Evolutionary conservation across 2,888 invertebrate genomes (phyloP), one percentile per base, ranked within the genome.

Genomic region (Eudasyphora cyanicolor): DNA sequence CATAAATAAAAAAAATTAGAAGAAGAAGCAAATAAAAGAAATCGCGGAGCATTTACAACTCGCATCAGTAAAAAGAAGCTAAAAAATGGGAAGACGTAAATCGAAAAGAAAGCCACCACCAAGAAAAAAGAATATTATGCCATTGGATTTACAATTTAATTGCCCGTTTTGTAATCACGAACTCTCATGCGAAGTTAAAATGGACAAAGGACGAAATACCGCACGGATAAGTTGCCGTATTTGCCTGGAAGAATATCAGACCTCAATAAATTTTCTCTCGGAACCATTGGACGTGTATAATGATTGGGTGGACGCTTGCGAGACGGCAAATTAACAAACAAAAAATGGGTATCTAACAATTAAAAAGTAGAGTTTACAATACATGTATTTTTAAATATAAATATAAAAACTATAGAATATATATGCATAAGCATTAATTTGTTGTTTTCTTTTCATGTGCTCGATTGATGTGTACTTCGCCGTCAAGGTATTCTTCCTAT

Each of bases 151-250:
- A 79, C 97, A 98, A 91, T 99, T 99, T 91, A 99, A 99, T 91
- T 99, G 99, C 90, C 99, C 99, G 12, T 99, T 99, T 93, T 99
- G 99, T 92, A 99, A 99, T 92, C 99, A 99, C 91, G 99, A 99
- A 92, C 98, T 98, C 89, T 98, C 98, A 0, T 99, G 99, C 92
- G 99, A 99, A 94, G 99, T 99, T 21, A 98, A 99, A 95, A 97
- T 99, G 97, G 99, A 99, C 92, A 96, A 99, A 91, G 95, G 96
- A 57, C 93, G 98, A 87, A 99, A 97, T 93, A 97, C 98, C 21
- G 99, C 98, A 1, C 94, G 96, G 91, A 98, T 99, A 93, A 96
- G 96, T 70, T 99, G 99, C 92, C 94, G 97, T 87, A 98, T 99
- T 1, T 99, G 99, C 90, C 92, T 97, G 89, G 99, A 99, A 93